Conservation (phyloP, 2,888 invertebrate genomes). For the Tachina fera region DNA sequence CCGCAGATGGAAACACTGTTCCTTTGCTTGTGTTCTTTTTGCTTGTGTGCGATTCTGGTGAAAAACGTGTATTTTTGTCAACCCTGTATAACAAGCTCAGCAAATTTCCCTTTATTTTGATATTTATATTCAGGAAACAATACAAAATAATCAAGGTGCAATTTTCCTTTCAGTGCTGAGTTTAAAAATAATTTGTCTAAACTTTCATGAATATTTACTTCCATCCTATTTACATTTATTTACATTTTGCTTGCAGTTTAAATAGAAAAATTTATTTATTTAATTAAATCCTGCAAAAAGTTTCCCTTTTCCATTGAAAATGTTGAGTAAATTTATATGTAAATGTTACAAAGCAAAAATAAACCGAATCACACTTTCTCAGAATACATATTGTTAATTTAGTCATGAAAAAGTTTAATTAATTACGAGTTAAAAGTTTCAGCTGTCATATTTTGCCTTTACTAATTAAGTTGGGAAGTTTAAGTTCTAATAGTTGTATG, state of each 20-base stretch:
- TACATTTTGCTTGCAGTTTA: neutral
- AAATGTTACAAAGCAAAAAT: neutral
- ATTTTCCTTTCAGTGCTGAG: constrained; percentile 12
- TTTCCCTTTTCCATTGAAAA: neutral
- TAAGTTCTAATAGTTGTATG: constrained; percentile 5
- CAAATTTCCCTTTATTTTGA: constrained; percentile 18
- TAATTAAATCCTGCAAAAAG: constrained; percentile 5
- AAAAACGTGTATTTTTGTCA: no score
- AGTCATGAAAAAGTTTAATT: constrained; percentile 6
- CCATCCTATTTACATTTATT: neutral
- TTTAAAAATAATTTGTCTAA: neutral
- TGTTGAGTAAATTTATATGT: neutral
- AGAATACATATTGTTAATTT: neutral
- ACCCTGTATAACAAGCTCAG: neutral
- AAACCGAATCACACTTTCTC: neutral
- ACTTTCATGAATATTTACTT: constrained; percentile 10
- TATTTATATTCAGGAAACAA: constrained; percentile 2
- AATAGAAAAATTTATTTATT: neutral
- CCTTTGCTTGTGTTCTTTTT: neutral
- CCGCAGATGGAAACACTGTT: no score
- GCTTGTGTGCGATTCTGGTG: neutral
- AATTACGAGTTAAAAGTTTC: constrained; percentile 1
- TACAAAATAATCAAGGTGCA: neutral
- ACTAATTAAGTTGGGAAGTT: neutral
- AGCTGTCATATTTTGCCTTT: constrained; percentile 29